These are phyloP conservation scores for Ennomos quercinarius DNA, from an alignment of 2,888 invertebrate genomes.

Conservation along the genomic window DNA sequence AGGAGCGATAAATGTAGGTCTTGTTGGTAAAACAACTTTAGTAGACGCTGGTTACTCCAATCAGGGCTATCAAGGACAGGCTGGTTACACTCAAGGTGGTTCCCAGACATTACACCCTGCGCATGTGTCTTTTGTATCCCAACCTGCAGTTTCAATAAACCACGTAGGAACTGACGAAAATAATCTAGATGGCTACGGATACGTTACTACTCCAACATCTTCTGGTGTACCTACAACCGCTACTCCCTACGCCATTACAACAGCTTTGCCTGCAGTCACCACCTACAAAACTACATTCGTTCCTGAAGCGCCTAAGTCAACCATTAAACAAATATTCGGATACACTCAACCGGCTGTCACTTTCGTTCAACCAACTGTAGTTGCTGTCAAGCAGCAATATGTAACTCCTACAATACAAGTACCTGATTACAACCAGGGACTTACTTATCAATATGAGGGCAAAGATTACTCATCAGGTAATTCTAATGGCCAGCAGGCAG, in stretches of 20 bases:
- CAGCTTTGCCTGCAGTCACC: conserved; percentile 61
- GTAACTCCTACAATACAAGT: conserved; percentile 61
- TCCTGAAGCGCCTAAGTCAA: conserved; percentile 70
- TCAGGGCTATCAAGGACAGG: conserved; percentile 55
- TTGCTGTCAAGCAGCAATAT: conserved; percentile 57
- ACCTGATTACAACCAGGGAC: conserved; percentile 62
- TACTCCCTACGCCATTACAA: conserved; percentile 71
- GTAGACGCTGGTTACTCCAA: conserved; percentile 67
- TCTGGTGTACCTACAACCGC: conserved; percentile 76
- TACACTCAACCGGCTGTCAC: conserved; percentile 75
- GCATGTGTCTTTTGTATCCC: conserved; percentile 62
- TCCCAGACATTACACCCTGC: conserved; percentile 56
- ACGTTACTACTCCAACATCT: conserved; percentile 73
- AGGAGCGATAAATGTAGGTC: conserved; percentile 77
- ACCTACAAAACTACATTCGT: conserved; percentile 72
- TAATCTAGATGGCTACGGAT: conserved; percentile 69
- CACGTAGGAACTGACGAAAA: conserved; percentile 70
- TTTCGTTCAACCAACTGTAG: conserved; percentile 69
- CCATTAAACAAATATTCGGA: conserved; percentile 76
- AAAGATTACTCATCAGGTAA: conserved; percentile 44
- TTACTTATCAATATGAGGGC: conserved; percentile 57
- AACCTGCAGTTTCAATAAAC: conserved; percentile 71
- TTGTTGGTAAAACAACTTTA: conserved; percentile 79
- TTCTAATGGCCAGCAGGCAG: conserved; percentile 19
- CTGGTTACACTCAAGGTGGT: conserved; percentile 49